phyloP scores from a whole-genome alignment of 2,888 invertebrate genomes.

The Morpho helenor region DNA sequence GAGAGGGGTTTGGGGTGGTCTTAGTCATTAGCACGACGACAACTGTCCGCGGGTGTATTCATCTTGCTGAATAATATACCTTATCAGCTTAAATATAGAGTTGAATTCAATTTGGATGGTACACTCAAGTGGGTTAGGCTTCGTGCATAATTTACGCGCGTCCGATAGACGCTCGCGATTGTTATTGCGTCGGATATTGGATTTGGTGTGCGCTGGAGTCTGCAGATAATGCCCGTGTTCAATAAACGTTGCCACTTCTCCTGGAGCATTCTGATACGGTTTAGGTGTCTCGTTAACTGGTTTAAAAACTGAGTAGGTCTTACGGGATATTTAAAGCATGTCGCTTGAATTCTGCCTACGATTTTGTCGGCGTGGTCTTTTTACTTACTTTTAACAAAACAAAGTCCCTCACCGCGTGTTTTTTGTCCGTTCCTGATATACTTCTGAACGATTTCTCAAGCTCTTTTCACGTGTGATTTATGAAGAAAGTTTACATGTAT shows the following conservation, averaged over 20 bases:
- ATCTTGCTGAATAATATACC: constrained; percentile 16
- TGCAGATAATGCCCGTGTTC: constrained; percentile 45
- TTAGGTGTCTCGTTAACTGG: constrained; percentile 16
- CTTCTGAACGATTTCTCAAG: too few species aligned
- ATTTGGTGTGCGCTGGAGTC: constrained; percentile 60
- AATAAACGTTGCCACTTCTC: constrained; percentile 31
- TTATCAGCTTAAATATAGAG: constrained; percentile 32
- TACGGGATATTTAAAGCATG: too few species aligned
- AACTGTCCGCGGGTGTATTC: constrained; percentile 44
- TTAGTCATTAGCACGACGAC: constrained; percentile 68
- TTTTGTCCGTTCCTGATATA: too few species aligned
- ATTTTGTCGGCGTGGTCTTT: too few species aligned
- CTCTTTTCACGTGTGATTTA: too few species aligned
- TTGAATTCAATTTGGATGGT: constrained; percentile 27
- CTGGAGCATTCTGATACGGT: constrained; percentile 26
- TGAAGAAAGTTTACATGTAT: too few species aligned
- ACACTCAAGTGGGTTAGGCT: constrained; percentile 22
- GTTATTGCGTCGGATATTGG: constrained; percentile 77
- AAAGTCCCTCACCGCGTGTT: too few species aligned
- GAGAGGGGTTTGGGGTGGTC: constrained; percentile 46
- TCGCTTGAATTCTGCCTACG: too few species aligned
- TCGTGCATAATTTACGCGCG: constrained; percentile 76
- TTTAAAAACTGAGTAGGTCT: too few species aligned
- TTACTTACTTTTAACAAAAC: too few species aligned
- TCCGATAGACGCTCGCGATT: constrained; percentile 75